These are phyloP conservation scores for Hypomecis atomaria DNA, from an alignment of 2,888 invertebrate genomes.

Conservation along the genomic window DNA sequence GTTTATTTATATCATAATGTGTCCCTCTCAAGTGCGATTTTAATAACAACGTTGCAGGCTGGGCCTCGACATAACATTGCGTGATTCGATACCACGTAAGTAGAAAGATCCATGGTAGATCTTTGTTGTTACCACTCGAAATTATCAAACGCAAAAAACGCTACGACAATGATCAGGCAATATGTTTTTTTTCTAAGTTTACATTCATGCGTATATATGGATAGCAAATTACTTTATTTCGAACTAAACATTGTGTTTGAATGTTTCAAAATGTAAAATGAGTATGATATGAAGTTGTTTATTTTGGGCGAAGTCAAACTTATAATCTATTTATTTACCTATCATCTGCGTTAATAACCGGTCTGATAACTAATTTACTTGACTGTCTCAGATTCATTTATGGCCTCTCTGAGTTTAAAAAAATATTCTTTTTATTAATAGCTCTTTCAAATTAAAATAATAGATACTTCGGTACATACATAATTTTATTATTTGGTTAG, in stretches of 20 bases:
- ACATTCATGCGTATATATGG: neutral
- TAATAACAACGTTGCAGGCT: conserved; percentile 37
- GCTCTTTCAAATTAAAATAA: too few relatives aligned
- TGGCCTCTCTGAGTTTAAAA: neutral
- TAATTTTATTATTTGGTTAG: too few relatives aligned
- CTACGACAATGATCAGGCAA: conserved; percentile 51
- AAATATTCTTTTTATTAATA: too few relatives aligned
- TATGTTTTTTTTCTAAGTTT: conserved; percentile 27
- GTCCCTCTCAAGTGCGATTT: conserved; percentile 20
- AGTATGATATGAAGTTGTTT: conserved; percentile 60
- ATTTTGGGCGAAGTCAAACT: conserved; percentile 50
- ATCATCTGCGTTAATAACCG: neutral
- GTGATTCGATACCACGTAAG: conserved; percentile 68
- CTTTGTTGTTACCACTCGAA: conserved; percentile 71
- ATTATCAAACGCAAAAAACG: conserved; percentile 67
- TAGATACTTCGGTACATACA: too few relatives aligned
- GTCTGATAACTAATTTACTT: neutral
- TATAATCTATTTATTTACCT: conserved; percentile 4
- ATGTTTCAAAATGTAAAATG: conserved; percentile 14
- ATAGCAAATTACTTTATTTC: neutral
- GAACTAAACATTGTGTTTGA: conserved; percentile 24
- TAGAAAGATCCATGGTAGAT: conserved; percentile 53
- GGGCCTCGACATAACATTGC: conserved; percentile 51
- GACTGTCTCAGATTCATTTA: neutral
- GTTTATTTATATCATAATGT: conserved; percentile 22